Conservation (phyloP, 2,888 invertebrate genomes). For the Prosopocoilus inquinatus region DNA sequence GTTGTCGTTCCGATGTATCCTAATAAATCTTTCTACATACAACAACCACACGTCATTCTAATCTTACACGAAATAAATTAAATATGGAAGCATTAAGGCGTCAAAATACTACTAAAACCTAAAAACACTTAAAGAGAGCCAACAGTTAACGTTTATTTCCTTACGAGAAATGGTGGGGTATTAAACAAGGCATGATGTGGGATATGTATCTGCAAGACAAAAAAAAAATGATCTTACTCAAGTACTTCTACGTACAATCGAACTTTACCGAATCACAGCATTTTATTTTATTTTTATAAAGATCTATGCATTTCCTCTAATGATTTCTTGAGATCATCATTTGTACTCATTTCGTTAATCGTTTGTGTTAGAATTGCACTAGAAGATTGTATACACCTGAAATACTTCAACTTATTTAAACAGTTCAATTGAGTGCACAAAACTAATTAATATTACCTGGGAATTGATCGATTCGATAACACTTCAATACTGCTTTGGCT, state of each 20-base stretch:
- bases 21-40: background rate
- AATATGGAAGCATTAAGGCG: background rate
- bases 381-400: conserved; percentile 21
- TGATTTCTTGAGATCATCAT: conserved; percentile 24
- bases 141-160: too few species aligned
- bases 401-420: background rate
- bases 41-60: background rate
- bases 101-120: background rate
- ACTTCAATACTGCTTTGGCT: conserved; percentile 71
- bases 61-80: too few species aligned
- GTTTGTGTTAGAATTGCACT: conserved; percentile 21
- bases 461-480: conserved; percentile 41
- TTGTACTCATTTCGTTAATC: conserved; percentile 21
- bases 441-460: conserved; percentile 14
- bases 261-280: background rate
- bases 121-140: too few species aligned
- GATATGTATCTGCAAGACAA: background rate
- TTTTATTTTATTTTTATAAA: conserved; percentile 17
- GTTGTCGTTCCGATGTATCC: background rate
- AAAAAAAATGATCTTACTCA: background rate
- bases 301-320: conserved; percentile 27
- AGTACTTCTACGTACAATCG: background rate
- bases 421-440: background rate
- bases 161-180: too few species aligned
- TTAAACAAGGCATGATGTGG: background rate